phyloP scores from a whole-genome alignment of 2,888 invertebrate species.

The Tiliacea citrago region DNA sequence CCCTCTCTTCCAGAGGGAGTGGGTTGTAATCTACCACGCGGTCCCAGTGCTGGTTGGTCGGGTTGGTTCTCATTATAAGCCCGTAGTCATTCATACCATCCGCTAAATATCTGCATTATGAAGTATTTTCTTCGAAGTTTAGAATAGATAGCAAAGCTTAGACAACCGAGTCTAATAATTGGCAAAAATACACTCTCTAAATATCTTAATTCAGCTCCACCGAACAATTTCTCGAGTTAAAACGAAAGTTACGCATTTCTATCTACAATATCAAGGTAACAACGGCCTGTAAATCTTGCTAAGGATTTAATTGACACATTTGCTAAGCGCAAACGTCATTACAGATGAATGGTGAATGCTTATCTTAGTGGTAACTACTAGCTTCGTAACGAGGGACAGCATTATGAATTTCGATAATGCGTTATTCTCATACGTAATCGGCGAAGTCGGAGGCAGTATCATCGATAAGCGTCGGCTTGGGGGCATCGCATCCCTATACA shows the following conservation, averaged over 20 bases:
- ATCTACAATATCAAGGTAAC: constrained; percentile 54
- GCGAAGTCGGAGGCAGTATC: constrained; percentile 72
- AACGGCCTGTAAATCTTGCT: constrained; percentile 40
- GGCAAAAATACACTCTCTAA: constrained; percentile 25
- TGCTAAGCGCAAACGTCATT: constrained; percentile 58
- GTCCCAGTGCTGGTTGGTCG: too few species aligned
- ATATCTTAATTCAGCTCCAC: constrained; percentile 45
- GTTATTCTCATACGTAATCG: constrained; percentile 72
- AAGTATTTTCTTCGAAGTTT: not conserved
- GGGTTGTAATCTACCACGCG: too few species aligned
- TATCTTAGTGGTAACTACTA: constrained; percentile 52
- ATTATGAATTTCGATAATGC: constrained; percentile 79
- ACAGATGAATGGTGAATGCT: constrained; percentile 49
- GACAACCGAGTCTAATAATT: constrained; percentile 25
- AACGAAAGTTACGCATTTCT: constrained; percentile 54
- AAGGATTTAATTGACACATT: constrained; percentile 65
- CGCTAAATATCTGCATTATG: not conserved
- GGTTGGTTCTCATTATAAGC: not conserved
- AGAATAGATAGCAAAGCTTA: constrained; percentile 4
- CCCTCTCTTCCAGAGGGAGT: too few species aligned
- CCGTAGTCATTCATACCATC: not conserved
- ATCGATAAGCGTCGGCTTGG: constrained; percentile 78
- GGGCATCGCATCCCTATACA: constrained; percentile 80
- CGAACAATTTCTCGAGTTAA: constrained; percentile 52
- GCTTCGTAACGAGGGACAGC: constrained; percentile 75